Evolutionary conservation across 2,113 vertebrate genomes (phyloP), one percentile per base, ranked within the genome.

Genomic region (Bubalus kerabau): DNA sequence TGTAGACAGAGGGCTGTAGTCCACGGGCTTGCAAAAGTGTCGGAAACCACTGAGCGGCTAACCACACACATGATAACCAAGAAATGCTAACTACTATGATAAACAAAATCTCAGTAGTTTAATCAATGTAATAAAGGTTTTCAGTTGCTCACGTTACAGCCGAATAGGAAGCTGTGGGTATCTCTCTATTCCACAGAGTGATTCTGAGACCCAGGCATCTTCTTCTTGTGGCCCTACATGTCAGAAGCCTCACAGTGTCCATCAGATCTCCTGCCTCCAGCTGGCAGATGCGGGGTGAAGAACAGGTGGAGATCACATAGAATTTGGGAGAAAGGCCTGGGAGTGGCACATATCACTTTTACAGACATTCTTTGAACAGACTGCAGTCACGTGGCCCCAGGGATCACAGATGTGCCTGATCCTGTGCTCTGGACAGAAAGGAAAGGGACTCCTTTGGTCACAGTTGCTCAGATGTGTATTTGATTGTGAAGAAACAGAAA

Each of bases 21-120:
- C 5, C 67, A 23, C 0, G 0, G 67, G 67, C 10, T 74, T 36
- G 64, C 67, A 40, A 11, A 40, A 40, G 19, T 23, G 67, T 40
- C 1, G 0, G n/a, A 74, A 23, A 74, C 1, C 10, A 74, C 21
- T 2, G n/a, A 40, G n/a, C 5, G 0, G 12, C 19, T 23, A 23
- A 12, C 19, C 19, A 40, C 19, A 40, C 67, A 40, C 19, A 3
- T 76, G 43, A 43, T 59, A 56, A 76, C 67, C 28, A 94, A 17
- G 17, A 17, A 74, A 21, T 28, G 4, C 43, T 87, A 54, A 84
- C 6, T 81, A 28, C 19, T 92, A 0, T 24, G 97, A 19, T 6
- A 59, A 64, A 43, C 2, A 62, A 57, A 76, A 60, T 82, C 48
- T 88, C 17, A 32, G 0, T 48, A 23, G 13, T 12, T 54, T 26